Base-by-base conservation (phyloP, 2,113 vertebrate genomes). In the Marcusenius ussheri region DNA sequence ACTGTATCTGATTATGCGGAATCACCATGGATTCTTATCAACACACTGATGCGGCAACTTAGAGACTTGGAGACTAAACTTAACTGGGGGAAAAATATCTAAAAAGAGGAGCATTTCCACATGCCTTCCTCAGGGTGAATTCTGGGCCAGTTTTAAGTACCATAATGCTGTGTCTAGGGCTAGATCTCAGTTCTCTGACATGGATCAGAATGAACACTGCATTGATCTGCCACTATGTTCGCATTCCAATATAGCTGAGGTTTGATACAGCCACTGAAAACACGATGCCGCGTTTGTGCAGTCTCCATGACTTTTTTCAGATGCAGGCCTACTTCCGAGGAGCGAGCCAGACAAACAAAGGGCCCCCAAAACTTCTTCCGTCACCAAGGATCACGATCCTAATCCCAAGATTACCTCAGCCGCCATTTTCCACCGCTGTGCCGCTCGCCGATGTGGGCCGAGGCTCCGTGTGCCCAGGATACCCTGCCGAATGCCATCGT, bases 351-450 rank as follows among this genome's bases (percentile, higher is more conserved):
- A 31, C 51, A 50, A 35, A 56, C 10, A 50, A 53, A 89, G 49
- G 85, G 27, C 27, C 27, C 15, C 46, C 56, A 80, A 45, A 87
- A 70, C 27, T 80, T 50, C 89, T 39, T 47, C 77, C 58, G 58
- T 87, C 89, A 15, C 35, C 10, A 15, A 84, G 91, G 92, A 93
- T 92, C 91, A 93, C 87, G 58, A 27, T 45, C 66, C 66, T 92
- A 92, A 93, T 93, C 91, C 70, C 45, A 5, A 80, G 91, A 93
- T 93, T 92, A 92, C 45, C 46, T 62, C 24, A 53, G 66, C 85
- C 3, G 42, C 74, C 51, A 80, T 56, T 88, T 84, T 77, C n/a
- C 56, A 90, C 5, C 84, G n/a, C 45, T 77, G 58, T 86, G 86
- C 89, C 51, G 10, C 84, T 89, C 46, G 11, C 66, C 35, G 49